Evolutionary conservation across 37 sponge, comb jelly and placozoan species (phyloP).

Genomic region (Axinella damicornis): DNA sequence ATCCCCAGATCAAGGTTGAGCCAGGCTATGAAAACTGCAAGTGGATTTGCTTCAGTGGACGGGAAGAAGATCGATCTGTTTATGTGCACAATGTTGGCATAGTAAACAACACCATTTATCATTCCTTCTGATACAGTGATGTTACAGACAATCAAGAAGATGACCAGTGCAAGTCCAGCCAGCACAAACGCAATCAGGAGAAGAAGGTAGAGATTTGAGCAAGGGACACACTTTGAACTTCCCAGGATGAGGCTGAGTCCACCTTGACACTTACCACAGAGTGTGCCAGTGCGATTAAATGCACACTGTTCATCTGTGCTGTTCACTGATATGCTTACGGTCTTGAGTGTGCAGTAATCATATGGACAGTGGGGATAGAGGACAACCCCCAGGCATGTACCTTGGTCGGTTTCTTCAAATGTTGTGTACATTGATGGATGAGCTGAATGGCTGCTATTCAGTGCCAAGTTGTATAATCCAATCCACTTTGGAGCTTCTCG

Average conservation of each 20-base stretch:
- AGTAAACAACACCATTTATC: background rate
- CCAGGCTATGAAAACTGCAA: background rate
- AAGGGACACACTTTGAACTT: background rate
- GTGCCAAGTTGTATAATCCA: background rate
- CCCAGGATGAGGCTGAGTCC: background rate
- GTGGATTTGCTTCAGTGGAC: background rate
- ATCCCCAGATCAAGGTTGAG: conserved; percentile 29
- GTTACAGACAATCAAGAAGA: background rate
- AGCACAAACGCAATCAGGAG: background rate
- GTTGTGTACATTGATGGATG: too few relatives aligned
- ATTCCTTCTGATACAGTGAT: background rate
- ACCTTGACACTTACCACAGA: background rate
- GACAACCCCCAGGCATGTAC: background rate
- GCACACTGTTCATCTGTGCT: background rate
- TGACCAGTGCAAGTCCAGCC: background rate
- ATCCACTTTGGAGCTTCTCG: background rate
- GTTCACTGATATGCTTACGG: background rate
- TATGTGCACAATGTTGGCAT: background rate
- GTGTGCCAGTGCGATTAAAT: background rate
- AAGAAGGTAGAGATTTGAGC: conserved; percentile 5
- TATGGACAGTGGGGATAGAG: background rate
- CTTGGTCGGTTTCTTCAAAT: too few relatives aligned
- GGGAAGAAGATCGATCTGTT: background rate
- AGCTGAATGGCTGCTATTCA: too few relatives aligned
- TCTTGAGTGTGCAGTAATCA: background rate